Base-by-base conservation (phyloP, 1,140 invertebrate genomes). In the Sogatella furcifera region DNA sequence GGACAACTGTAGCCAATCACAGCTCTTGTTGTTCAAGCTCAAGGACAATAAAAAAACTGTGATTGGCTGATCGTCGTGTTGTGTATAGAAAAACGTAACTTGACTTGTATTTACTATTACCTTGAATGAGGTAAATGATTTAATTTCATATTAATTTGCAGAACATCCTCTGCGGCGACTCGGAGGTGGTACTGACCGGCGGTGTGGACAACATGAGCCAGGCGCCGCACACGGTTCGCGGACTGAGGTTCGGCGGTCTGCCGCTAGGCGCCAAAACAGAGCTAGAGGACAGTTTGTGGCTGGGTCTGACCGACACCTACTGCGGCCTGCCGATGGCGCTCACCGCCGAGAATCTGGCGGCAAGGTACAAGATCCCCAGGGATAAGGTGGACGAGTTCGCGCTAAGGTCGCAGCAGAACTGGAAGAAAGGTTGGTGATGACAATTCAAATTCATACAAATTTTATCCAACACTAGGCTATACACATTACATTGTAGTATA, bases 181-280 rank as follows among this genome's bases (percentile, higher is more conserved):
- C 92, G 4, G 83, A 90, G 65, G 84, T 99, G 61, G 91, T 92
- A 5, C 71, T 99, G 9, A 87, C 93, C 56, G 95, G 94, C 53
- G 95, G 95, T 5, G 82, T 85, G 28, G 96, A 99, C 70, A 97
- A 89, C 71, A 99, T 99, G 96, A 95, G 89, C 22, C 88, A 92
- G 75, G 77, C 86, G n/a, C 97, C 97, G 0, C 97, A 90, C 74
- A 81, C 85, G 19, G 88, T 95, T 0, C 79, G 96, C 46, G 85
- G 89, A 65, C 76, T 92, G 19, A 57, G 97, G n/a, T 98, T 96
- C 78, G 97, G 97, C 14, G 97, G 97, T 14, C 89, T 90, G 13
- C 80, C 80, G 9, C 76, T 99, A 2, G 95, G 96, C 0, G 73
- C 77, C 43, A 84, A 84, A 59, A 80, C 88, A 61, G 77, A 89